Conservation (phyloP, 2,113 vertebrate genomes). For the Isurus oxyrinchus region DNA sequence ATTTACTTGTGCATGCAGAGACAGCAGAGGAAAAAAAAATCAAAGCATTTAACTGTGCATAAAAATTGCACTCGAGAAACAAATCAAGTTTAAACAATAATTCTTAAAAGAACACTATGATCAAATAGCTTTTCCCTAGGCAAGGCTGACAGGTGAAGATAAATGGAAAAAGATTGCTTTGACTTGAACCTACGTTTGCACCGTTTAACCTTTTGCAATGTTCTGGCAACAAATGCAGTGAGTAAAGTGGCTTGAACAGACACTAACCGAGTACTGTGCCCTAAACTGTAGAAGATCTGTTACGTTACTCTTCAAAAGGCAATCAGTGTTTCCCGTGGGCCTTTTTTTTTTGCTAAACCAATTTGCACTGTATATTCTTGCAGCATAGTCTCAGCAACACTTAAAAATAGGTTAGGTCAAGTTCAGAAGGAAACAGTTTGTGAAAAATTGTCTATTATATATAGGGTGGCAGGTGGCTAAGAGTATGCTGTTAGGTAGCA, state of each 20-base stretch:
- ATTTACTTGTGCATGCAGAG: not conserved
- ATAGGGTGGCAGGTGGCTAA: not conserved
- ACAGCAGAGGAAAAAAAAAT: constrained; percentile 1
- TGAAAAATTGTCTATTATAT: not conserved
- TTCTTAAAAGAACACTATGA: not conserved
- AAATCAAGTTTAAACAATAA: constrained; percentile 26
- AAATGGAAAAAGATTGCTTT: constrained; percentile 8
- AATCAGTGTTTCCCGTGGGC: not conserved
- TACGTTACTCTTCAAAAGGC: not conserved
- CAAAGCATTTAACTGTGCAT: constrained; percentile 1
- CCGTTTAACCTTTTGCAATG: not conserved
- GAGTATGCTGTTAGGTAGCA: not conserved
- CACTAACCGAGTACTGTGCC: not conserved
- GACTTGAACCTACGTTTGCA: not conserved
- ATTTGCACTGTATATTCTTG: not conserved
- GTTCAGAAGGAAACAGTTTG: constrained; percentile 1
- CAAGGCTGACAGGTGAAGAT: not conserved
- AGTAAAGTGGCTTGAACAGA: not conserved
- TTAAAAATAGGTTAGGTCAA: not conserved
- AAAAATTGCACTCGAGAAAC: not conserved
- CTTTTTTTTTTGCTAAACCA: not conserved
- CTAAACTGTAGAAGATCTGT: not conserved
- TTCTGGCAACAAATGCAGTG: not conserved
- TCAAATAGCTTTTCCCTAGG: not conserved
- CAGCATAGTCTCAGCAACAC: not conserved